Evolutionary conservation across 1,140 invertebrate genomes (phyloP).

Genomic region (Pachyrhynchus sulphureomaculatus): DNA sequence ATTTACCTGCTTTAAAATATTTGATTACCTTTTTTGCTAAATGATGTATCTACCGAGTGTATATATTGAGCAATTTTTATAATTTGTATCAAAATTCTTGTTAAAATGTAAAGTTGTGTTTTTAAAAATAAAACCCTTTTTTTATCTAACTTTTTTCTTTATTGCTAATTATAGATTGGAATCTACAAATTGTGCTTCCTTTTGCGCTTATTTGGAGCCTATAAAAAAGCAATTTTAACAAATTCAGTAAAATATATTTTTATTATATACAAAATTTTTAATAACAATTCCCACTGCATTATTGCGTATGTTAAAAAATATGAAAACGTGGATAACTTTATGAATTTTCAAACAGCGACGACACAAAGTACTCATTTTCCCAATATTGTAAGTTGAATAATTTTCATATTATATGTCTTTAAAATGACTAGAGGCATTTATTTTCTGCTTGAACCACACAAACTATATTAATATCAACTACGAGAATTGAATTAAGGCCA

Average conservation of each 20-base stretch:
- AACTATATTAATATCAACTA: no score
- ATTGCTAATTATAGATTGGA: conserved; percentile 10
- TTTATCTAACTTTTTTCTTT: conserved; percentile 1
- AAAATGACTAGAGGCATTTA: no score
- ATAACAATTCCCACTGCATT: conserved; percentile 22
- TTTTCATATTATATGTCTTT: no score
- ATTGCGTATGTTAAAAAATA: not conserved
- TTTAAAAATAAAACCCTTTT: conserved; percentile 2
- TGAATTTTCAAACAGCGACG: not conserved
- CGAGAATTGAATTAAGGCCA: no score
- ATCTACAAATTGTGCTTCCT: not conserved
- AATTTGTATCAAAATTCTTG: not conserved
- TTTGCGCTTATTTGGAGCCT: not conserved
- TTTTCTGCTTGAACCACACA: no score
- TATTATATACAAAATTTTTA: conserved; percentile 11
- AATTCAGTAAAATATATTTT: conserved; percentile 20
- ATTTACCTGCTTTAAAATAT: conserved; percentile 17
- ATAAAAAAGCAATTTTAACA: conserved; percentile 20
- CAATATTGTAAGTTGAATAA: no score
- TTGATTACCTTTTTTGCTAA: not conserved
- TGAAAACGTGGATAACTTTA: not conserved
- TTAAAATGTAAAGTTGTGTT: not conserved
- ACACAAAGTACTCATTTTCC: no score
- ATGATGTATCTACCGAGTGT: not conserved
- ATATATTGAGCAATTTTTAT: not conserved